Evolutionary conservation across 2,113 vertebrate genomes (phyloP).

Genomic region (Oostethus manadensis): DNA sequence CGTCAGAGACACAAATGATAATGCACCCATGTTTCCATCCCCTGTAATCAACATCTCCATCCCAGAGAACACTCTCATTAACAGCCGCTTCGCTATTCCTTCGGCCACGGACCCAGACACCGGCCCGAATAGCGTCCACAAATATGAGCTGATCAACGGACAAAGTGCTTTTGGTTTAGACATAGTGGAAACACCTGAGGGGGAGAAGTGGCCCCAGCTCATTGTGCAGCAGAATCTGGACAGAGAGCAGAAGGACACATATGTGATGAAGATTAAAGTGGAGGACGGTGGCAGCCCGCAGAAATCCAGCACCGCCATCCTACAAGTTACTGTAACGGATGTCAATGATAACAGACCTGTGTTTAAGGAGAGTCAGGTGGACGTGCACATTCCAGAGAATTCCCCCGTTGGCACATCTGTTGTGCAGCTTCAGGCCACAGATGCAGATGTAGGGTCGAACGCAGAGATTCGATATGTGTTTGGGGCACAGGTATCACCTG

Average conservation of each 20-base stretch:
- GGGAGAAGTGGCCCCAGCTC: conserved; percentile 98
- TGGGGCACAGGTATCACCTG: conserved; percentile 89
- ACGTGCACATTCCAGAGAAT: conserved; percentile 94
- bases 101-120: conserved; percentile 98
- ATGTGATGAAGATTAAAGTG: conserved; percentile 99
- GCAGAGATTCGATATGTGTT: conserved; percentile 96
- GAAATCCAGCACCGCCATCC: conserved; percentile 98
- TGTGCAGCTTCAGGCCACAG: conserved; percentile 91
- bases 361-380: conserved; percentile 94
- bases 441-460: conserved; percentile 93
- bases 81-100: conserved; percentile 96
- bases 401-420: conserved; percentile 92
- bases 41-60: conserved; percentile 99
- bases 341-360: conserved; percentile 97
- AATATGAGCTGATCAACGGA: conserved; percentile 93
- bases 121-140: conserved; percentile 95
- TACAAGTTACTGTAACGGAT: conserved; percentile 96
- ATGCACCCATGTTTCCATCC: conserved; percentile 97
- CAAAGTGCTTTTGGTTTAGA: conserved; percentile 96
- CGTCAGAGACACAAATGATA: conserved; percentile 98
- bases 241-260: conserved; percentile 96
- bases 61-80: conserved; percentile 97
- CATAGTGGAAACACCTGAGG: conserved; percentile 97
- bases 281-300: conserved; percentile 95
- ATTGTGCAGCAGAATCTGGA: conserved; percentile 98